Conservation (phyloP, 2,888 invertebrate genomes). For the Ditylenchus weischeri region DNA sequence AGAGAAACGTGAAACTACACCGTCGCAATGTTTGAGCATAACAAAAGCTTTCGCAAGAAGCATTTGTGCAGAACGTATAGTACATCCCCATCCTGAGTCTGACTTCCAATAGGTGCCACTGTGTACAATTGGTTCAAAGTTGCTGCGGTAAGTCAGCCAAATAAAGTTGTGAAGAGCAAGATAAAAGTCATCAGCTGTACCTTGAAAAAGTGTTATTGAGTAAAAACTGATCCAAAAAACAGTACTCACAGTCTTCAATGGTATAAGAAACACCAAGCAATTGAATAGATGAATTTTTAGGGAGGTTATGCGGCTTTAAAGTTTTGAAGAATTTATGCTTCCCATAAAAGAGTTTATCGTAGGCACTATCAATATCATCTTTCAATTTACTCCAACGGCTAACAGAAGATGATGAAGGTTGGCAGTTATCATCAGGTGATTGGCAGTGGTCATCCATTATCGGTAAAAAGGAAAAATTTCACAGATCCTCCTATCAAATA, state of each 20-base stretch:
- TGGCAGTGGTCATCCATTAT: no score
- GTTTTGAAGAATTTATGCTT: neutral
- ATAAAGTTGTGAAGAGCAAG: slow-evolving; percentile 45
- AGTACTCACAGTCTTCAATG: neutral
- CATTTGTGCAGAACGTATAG: slow-evolving; percentile 86
- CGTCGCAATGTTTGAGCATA: slow-evolving; percentile 78
- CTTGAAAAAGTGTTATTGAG: neutral
- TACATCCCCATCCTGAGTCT: slow-evolving; percentile 92
- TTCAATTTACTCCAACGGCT: neutral
- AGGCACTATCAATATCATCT: neutral
- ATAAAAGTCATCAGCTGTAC: slow-evolving; percentile 25
- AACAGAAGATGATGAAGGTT: neutral
- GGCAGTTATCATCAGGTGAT: no score
- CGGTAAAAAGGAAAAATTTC: no score
- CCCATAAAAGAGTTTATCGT: neutral
- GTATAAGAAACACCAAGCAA: neutral
- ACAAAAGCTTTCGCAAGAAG: slow-evolving; percentile 81
- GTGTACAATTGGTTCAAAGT: slow-evolving; percentile 35
- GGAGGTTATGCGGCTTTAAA: neutral
- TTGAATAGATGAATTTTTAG: neutral
- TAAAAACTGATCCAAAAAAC: neutral
- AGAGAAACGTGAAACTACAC: slow-evolving; percentile 59
- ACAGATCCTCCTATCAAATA: no score
- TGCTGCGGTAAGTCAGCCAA: slow-evolving; percentile 72
- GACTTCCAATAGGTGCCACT: slow-evolving; percentile 66